These are phyloP conservation scores for Thermophis baileyi DNA, from an alignment of 2,113 vertebrate genomes.

Conservation along the genomic window DNA sequence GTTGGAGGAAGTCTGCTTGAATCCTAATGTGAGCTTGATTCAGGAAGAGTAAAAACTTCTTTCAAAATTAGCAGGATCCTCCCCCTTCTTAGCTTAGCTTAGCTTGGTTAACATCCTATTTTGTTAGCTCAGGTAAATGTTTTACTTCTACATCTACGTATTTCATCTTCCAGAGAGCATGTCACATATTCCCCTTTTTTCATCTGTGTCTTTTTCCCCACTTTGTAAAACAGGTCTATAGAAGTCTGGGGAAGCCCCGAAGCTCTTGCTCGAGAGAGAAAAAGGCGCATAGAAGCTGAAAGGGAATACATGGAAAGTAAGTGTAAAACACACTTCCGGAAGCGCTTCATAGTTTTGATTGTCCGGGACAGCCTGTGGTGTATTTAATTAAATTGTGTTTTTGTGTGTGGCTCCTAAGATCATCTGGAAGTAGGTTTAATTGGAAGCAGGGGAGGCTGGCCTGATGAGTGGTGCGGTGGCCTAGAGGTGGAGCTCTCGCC, in stretches of 20 bases:
- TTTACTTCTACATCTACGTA: too few relatives aligned
- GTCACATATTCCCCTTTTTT: neutral
- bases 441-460: too few relatives aligned
- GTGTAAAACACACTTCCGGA: conserved; percentile 50
- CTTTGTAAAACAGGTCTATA: conserved; percentile 76
- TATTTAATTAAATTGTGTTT: neutral
- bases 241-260: conserved; percentile 97
- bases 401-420: neutral
- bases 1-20: neutral
- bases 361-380: neutral
- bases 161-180: neutral
- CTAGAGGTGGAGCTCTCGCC: too few relatives aligned
- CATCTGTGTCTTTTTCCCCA: neutral
- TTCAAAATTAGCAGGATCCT: neutral
- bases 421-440: neutral
- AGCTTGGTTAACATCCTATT: neutral
- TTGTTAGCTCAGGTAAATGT: neutral
- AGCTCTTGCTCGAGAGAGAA: conserved; percentile 89
- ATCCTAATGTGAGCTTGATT: neutral
- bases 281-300: conserved; percentile 86
- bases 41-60: neutral
- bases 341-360: neutral
- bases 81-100: too few relatives aligned
- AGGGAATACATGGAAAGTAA: conserved; percentile 91
- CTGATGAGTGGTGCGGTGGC: neutral